Conservation (phyloP, 2,797 vertebrate genomes). For the Knipowitschia caucasica region DNA sequence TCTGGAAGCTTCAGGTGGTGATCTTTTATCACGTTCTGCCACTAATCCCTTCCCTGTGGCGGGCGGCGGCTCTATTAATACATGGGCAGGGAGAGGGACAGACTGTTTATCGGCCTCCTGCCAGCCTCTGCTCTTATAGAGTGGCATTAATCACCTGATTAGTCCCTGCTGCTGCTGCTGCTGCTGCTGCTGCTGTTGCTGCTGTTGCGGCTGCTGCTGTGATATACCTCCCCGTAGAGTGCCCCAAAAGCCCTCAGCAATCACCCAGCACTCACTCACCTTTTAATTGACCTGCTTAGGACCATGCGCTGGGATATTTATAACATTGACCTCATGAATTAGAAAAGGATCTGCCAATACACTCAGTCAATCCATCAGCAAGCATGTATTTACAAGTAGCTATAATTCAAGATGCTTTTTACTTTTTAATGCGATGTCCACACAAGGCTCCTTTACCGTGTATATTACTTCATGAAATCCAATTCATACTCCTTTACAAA, state of each 20-base stretch:
- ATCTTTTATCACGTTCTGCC: conserved; percentile 61
- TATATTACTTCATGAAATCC: background rate
- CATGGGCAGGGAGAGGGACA: conserved; percentile 46
- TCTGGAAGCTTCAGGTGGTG: conserved; percentile 60
- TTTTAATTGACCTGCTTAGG: conserved; percentile 53
- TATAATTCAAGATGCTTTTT: conserved; percentile 27
- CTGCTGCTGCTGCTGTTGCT: no score
- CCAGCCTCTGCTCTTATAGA: conserved; percentile 68
- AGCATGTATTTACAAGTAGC: conserved; percentile 25
- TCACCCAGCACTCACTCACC: conserved; percentile 38
- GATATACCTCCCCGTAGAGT: conserved; percentile 56
- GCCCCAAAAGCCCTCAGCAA: conserved; percentile 41
- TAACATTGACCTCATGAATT: conserved; percentile 18
- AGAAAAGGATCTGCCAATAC: conserved; percentile 39
- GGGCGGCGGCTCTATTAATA: conserved; percentile 63
- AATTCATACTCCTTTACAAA: background rate
- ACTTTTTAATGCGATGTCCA: conserved; percentile 20
- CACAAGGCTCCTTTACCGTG: background rate
- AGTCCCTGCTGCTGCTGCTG: conserved; percentile 56
- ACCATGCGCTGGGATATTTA: conserved; percentile 39
- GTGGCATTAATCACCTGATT: conserved; percentile 76
- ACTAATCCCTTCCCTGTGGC: conserved; percentile 62
- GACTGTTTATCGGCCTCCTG: conserved; percentile 72
- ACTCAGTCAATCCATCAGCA: conserved; percentile 18
- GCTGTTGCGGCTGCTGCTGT: conserved; percentile 49